Evolutionary conservation across 2,113 vertebrate species (phyloP), one percentile per base, ranked within the genome.

Genomic region (Pogonocichla stellata): DNA sequence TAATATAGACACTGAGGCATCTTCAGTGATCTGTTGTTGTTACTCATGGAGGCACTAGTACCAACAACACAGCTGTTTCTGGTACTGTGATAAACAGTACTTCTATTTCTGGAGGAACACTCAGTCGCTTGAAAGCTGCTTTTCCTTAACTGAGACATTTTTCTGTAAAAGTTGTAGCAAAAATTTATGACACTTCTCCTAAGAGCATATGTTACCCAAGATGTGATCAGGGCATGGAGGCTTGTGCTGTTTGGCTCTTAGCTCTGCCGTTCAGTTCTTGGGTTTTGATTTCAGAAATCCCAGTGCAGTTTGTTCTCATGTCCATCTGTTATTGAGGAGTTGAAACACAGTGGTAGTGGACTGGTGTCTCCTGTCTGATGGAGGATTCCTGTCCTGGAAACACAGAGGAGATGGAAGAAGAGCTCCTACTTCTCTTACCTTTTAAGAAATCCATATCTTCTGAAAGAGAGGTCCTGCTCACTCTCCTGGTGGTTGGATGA

Each of bases 181-280:
- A 96, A 93, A 77, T 40, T 24, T 24, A 4, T 73, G 86, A 20
- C 88, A 71, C 54, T n/a, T 95, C 60, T 90, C 33, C 17, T 33
- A 29, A 74, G 80, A 96, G 64, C 94, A 80, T 95, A 92, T 95
- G 94, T 92, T 92, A 90, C 33, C 33, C 86, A 88, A 90, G 67
- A 86, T 78, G 86, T 73, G 86, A 78, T 86, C 50, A 43, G 69
- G 66, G 40, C 25, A 50, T 1, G 8, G 36, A 92, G 47, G 26
- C 60, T 86, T 86, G 33, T 48, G 34, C 15, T 89, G 50, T 58
- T 92, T 54, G 33, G 43, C 80, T 89, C 53, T 70, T 77, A 28
- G 28, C 22, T 50, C 13, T 54, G 17, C 50, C 0, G 0, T 82
- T 92, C 54, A 61, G 57, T 64, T 53, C 56, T 88, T 51, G 60